phyloP scores from a whole-genome alignment of 2,888 invertebrate species.

The Junonia oenone region DNA sequence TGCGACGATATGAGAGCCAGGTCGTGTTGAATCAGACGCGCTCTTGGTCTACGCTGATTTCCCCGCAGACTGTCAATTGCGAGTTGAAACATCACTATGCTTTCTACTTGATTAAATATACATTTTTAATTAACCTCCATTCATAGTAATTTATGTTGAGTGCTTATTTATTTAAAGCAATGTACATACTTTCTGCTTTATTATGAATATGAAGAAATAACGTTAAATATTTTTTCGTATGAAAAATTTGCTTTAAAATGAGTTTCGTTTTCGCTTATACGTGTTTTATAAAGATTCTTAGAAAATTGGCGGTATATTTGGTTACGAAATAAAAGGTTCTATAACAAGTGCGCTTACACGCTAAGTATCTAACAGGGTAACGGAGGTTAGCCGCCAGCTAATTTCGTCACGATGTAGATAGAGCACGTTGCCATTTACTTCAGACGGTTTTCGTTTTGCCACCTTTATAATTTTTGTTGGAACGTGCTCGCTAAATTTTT shows the following conservation, averaged over 20 bases:
- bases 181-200: conserved; percentile 10
- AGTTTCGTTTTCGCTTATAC: background rate
- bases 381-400: conserved; percentile 58
- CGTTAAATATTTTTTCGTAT: background rate
- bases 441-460: conserved; percentile 47
- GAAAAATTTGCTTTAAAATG: too few relatives aligned
- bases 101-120: conserved; percentile 62
- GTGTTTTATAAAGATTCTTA: background rate
- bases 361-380: conserved; percentile 36
- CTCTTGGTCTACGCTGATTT: conserved; percentile 53
- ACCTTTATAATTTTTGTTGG: conserved; percentile 60
- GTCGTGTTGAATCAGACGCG: conserved; percentile 21
- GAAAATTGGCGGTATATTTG: background rate
- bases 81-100: conserved; percentile 45
- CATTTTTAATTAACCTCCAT: conserved; percentile 42
- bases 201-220: conserved; percentile 2
- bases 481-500: conserved; percentile 38
- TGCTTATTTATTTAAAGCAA: conserved; percentile 13
- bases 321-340: conserved; percentile 14
- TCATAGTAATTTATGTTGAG: conserved; percentile 11
- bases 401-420: conserved; percentile 69
- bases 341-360: conserved; percentile 37
- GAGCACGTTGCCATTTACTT: conserved; percentile 55
- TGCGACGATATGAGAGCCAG: conserved; percentile 15
- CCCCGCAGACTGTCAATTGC: conserved; percentile 55